These are phyloP conservation scores for Drosophila gaucha DNA, from an alignment of 2,888 invertebrate species.

Conservation along the genomic window DNA sequence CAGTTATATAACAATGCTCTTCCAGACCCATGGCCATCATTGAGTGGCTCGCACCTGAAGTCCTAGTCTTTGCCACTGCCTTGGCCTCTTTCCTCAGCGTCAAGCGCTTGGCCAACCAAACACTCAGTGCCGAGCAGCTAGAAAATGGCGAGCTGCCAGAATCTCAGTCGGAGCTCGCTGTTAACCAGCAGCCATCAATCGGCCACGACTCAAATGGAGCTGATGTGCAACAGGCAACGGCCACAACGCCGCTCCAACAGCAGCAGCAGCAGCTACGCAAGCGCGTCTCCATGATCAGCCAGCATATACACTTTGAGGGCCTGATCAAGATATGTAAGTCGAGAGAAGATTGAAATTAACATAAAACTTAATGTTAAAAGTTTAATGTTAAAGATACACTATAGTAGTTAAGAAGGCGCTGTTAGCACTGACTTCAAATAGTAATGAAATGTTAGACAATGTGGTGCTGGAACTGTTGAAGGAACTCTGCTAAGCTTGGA, in stretches of 20 bases:
- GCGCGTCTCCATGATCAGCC: constrained; percentile 68
- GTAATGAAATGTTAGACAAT: too few species aligned
- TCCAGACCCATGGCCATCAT: constrained; percentile 87
- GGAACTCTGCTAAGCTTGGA: too few species aligned
- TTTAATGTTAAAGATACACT: too few species aligned
- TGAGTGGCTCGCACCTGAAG: constrained; percentile 92
- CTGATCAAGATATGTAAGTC: constrained; percentile 82
- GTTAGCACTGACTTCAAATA: too few species aligned
- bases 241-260: constrained; percentile 65
- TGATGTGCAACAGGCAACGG: constrained; percentile 65
- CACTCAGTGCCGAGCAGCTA: constrained; percentile 61
- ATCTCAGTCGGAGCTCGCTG: constrained; percentile 44
- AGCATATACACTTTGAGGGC: constrained; percentile 80
- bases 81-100: constrained; percentile 85
- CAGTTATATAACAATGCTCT: not conserved
- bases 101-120: constrained; percentile 79
- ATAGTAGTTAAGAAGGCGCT: too few species aligned
- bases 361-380: not conserved
- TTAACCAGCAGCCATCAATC: constrained; percentile 19
- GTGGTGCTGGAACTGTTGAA: too few species aligned
- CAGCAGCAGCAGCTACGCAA: constrained; percentile 68
- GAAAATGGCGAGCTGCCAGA: constrained; percentile 68
- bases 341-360: not conserved
- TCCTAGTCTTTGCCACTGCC: constrained; percentile 87
- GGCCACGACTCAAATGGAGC: constrained; percentile 49